A percentile compares a stretch with the other conserved stretches of the same genome.
Conservation (phyloP, 2,888 invertebrate genomes). For the Acleris laterana region DNA sequence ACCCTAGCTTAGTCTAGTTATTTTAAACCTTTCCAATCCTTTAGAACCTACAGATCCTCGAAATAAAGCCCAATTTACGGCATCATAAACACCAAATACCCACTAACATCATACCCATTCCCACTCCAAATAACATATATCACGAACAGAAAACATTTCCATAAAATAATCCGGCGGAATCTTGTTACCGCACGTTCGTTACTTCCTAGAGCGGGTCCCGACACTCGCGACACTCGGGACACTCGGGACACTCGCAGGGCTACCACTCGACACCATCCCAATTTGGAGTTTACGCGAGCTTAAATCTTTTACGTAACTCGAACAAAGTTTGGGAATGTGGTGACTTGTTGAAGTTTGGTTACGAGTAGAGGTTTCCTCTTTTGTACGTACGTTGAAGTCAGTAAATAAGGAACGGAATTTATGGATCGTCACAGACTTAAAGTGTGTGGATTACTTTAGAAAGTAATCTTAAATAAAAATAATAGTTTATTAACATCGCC, state of each 20-base stretch:
- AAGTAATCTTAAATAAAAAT: too few relatives aligned
- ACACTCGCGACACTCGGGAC: background rate
- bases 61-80: background rate
- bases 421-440: too few relatives aligned
- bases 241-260: background rate
- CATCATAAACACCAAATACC: background rate
- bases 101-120: constrained; percentile 10
- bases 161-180: constrained; percentile 17
- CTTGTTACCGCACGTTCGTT: constrained; percentile 24
- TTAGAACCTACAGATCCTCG: too few relatives aligned
- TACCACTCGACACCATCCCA: constrained; percentile 11
- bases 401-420: too few relatives aligned
- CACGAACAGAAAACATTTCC: constrained; percentile 20
- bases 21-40: too few relatives aligned
- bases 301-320: constrained; percentile 5
- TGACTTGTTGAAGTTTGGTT: background rate
- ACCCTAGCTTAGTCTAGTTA: too few relatives aligned
- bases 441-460: too few relatives aligned
- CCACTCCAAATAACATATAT: constrained; percentile 14
- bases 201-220: constrained; percentile 5
- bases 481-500: too few relatives aligned
- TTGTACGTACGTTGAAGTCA: too few relatives aligned
- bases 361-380: too few relatives aligned
- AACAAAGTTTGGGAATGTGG: background rate
- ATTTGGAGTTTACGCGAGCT: constrained; percentile 3